Percentiles rank a stretch among this genome's conserved stretches.
phyloP scores from a whole-genome alignment of 2,888 invertebrate genomes.

The Lycaena phlaeas region DNA sequence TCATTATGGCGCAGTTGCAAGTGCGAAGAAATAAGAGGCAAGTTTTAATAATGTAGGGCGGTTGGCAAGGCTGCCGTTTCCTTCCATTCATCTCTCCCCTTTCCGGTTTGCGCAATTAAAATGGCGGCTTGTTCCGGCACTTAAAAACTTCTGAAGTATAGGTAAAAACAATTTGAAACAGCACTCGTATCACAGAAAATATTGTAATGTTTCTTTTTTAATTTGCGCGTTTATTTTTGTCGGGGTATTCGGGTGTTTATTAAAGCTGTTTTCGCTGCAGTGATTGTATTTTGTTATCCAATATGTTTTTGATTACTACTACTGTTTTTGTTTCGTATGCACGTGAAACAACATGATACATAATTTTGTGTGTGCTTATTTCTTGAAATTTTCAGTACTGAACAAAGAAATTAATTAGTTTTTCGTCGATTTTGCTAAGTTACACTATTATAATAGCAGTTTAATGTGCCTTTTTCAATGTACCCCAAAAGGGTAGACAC shows the following conservation, averaged over 20 bases:
- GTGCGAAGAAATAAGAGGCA: slow-evolving; percentile 54
- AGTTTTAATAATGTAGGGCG: slow-evolving; percentile 69
- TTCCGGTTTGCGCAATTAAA: slow-evolving; percentile 70
- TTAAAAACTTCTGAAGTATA: slow-evolving; percentile 67
- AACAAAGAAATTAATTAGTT: too few relatives aligned
- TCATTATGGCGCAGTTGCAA: slow-evolving; percentile 39
- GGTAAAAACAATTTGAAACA: slow-evolving; percentile 54
- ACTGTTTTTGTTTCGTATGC: too few relatives aligned
- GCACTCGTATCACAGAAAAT: slow-evolving; percentile 28
- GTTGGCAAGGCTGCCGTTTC: slow-evolving; percentile 64
- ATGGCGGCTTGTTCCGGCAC: slow-evolving; percentile 66
- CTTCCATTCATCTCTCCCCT: slow-evolving; percentile 69
- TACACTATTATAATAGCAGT: too few relatives aligned
- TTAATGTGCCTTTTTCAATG: too few relatives aligned
- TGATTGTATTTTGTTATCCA: neutral
- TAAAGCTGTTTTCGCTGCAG: neutral
- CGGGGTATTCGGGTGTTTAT: neutral
- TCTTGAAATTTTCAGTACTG: too few relatives aligned
- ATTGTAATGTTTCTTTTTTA: slow-evolving; percentile 25
- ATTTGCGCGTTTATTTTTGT: neutral
- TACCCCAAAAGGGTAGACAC: too few relatives aligned
- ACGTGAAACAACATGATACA: too few relatives aligned
- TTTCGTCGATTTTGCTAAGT: too few relatives aligned
- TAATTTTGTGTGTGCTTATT: too few relatives aligned
- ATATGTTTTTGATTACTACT: neutral